Percentiles rank a stretch among this genome's conserved stretches.
Evolutionary conservation across 2,113 vertebrate species (phyloP).

Genomic region (Tetraodon nigroviridis): DNA sequence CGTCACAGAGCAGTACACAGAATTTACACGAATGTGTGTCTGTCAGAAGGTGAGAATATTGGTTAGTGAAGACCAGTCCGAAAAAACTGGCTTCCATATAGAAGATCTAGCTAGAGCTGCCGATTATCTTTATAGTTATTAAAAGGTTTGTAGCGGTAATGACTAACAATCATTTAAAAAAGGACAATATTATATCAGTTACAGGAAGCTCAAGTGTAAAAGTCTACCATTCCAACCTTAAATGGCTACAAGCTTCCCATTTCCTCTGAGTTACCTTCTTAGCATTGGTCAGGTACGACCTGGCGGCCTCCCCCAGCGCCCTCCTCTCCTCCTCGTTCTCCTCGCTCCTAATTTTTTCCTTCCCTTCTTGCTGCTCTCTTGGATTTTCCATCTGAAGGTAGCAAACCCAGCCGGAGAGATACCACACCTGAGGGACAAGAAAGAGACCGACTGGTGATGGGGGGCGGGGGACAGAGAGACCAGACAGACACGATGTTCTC

Average conservation of each 20-base stretch:
- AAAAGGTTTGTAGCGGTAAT: no score
- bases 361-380: conserved; percentile 62
- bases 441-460: conserved; percentile 35
- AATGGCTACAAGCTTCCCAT: neutral
- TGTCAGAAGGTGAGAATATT: conserved; percentile 1
- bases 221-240: neutral
- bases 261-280: conserved; percentile 65
- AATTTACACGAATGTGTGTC: neutral
- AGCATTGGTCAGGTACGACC: conserved; percentile 70
- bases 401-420: conserved; percentile 75
- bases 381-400: conserved; percentile 70
- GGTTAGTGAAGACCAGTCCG: neutral
- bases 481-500: conserved; percentile 28
- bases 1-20: neutral
- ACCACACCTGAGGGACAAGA: conserved; percentile 73
- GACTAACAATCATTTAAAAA: no score
- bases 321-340: conserved; percentile 67
- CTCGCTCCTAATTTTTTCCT: conserved; percentile 48
- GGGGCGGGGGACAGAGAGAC: neutral
- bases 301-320: conserved; percentile 66
- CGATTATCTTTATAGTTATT: no score
- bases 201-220: neutral
- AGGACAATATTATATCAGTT: neutral
- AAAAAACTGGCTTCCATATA: no score
- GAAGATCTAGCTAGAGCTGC: no score